Conservation (phyloP, 2,888 invertebrate genomes). For the Polyommatus iphigenia region DNA sequence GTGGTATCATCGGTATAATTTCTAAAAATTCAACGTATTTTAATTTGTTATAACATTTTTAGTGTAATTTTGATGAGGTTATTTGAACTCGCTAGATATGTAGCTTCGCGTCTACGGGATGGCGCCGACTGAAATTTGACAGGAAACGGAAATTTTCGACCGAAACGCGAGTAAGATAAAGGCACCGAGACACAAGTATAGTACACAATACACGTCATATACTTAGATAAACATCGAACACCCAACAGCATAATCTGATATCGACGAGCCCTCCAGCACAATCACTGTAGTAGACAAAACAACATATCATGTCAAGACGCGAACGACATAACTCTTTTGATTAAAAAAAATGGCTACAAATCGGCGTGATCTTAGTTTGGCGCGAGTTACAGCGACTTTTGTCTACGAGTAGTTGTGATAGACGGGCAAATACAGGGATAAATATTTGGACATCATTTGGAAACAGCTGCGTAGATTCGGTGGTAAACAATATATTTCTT, state of each 20-base stretch:
- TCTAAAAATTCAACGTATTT: not conserved
- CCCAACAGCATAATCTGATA: not conserved
- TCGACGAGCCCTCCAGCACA: not conserved
- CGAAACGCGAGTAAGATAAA: constrained; percentile 20
- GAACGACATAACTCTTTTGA: not conserved
- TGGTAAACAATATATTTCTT: constrained; percentile 32
- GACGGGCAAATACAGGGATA: not conserved
- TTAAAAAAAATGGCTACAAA: not conserved
- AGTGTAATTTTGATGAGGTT: not conserved
- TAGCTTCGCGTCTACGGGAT: not conserved
- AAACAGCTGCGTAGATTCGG: constrained; percentile 33
- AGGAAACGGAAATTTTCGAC: not conserved
- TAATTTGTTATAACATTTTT: not conserved
- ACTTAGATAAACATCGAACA: constrained; percentile 18
- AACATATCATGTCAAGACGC: not conserved
- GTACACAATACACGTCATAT: too few species aligned
- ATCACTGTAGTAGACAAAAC: not conserved
- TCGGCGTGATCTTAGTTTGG: not conserved
- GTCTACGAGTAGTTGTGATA: not conserved
- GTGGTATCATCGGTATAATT: not conserved
- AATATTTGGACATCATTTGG: constrained; percentile 19
- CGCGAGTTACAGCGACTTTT: not conserved
- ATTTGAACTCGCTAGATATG: constrained; percentile 9
- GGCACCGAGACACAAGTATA: constrained; percentile 26
- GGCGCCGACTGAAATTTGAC: not conserved